A percentile compares a stretch with the other conserved stretches of the same genome.
Conservation (phyloP, 2,888 invertebrate species). For the Teinopalpus imperialis region DNA sequence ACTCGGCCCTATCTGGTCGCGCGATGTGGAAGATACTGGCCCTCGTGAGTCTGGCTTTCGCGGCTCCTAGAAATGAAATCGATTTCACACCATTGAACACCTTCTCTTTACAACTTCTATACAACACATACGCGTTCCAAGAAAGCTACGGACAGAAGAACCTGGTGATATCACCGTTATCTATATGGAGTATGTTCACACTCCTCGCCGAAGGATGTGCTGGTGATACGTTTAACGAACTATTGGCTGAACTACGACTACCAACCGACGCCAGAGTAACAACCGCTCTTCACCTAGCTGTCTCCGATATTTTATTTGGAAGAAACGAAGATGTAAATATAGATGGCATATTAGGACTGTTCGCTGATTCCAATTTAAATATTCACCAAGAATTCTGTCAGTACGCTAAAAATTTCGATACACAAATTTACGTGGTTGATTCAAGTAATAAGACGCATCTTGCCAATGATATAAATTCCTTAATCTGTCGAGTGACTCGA, state of each 20-base stretch:
- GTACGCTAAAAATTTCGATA: slow-evolving; percentile 70
- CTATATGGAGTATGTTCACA: slow-evolving; percentile 69
- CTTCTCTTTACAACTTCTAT: slow-evolving; percentile 60
- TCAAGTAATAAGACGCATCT: slow-evolving; percentile 71
- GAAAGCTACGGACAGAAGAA: slow-evolving; percentile 63
- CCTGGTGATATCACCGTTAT: slow-evolving; percentile 64
- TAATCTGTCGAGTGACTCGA: slow-evolving; percentile 85
- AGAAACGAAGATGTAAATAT: slow-evolving; percentile 54
- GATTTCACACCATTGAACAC: slow-evolving; percentile 58
- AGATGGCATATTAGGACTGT: slow-evolving; percentile 59
- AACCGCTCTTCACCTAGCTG: slow-evolving; percentile 56
- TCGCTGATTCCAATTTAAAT: slow-evolving; percentile 53
- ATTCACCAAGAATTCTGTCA: slow-evolving; percentile 67
- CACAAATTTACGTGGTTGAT: slow-evolving; percentile 80
- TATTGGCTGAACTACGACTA: slow-evolving; percentile 54
- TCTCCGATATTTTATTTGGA: slow-evolving; percentile 49
- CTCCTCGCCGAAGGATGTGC: slow-evolving; percentile 68
- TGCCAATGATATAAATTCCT: slow-evolving; percentile 84
- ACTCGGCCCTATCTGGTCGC: slow-evolving; percentile 41
- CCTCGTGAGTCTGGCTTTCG: slow-evolving; percentile 44
- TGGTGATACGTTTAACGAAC: slow-evolving; percentile 62
- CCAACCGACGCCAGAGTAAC: slow-evolving; percentile 60
- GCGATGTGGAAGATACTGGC: slow-evolving; percentile 54
- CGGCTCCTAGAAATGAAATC: slow-evolving; percentile 47
- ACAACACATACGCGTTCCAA: slow-evolving; percentile 62